Base-by-base conservation (phyloP, 2,888 invertebrate species). In the Blastobasis lacticolella region DNA sequence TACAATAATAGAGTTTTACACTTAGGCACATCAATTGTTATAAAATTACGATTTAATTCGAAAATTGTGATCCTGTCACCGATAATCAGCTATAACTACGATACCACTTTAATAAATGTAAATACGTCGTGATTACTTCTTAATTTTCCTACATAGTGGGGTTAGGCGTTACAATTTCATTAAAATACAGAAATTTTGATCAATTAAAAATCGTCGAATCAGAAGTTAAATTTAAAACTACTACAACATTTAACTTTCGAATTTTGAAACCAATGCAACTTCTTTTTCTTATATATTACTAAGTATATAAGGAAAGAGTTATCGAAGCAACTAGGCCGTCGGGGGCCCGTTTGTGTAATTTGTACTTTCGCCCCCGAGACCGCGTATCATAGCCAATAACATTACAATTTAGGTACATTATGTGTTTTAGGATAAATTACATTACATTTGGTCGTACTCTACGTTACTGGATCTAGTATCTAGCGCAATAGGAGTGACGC, bases 11-110 rank as follows among this genome's bases (percentile, higher is more conserved):
- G 75, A 86, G 68, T 76, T 80, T 80, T 85, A 89, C 89, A 89
- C 87, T 87, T 89, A 89, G 89, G 89, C 89, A 89, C 89, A 89
- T 89, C 89, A 83, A 89, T 88, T 89, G 78, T 88, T 88, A 86
- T 87, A 84, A 85, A 87, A 83, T 86, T 83, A 87, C 82, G 72
- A 76, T 78, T 82, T 81, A 82, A 82, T 85, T 80, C 78, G 78
- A 84, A 83, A 84, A 46, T 75, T 67, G 81, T 80, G 79, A 78
- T 76, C 77, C 73, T 71, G 78, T 77, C 78, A 75, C 77, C 75
- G 71, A 73, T 71, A 74, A 67, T 71, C 71, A 74, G 65, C 73
- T 69, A 69, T 63, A 61, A 43, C 80, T 83, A 83, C 80, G 77
- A 84, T 83, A 66, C 76, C 68, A 58, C 63, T 73, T 45, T 45